These are phyloP conservation scores for Ceratoteleas bidentatus DNA, from an alignment of 1,140 invertebrate genomes.

Conservation along the genomic window DNA sequence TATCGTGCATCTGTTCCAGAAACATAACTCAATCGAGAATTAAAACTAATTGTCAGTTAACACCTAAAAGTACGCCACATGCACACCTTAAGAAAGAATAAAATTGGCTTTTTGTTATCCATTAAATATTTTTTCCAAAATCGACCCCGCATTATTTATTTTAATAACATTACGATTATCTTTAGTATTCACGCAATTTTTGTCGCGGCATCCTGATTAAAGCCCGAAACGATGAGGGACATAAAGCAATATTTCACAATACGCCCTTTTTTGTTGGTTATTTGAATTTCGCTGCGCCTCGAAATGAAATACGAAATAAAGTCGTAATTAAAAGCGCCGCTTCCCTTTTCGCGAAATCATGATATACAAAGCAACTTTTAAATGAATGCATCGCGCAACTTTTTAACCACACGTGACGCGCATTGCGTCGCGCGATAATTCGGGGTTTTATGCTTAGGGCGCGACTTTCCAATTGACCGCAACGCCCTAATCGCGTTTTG, in stretches of 20 bases:
- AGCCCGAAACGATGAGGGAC: constrained; percentile 3
- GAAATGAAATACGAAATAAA: constrained; percentile 43
- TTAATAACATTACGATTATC: constrained; percentile 7
- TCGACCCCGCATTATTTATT: too few species aligned
- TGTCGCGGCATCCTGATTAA: constrained; percentile 4
- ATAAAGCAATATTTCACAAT: constrained; percentile 24
- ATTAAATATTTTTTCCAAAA: too few species aligned
- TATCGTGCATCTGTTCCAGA: too few species aligned
- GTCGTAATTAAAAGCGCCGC: constrained; percentile 39
- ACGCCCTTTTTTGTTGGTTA: constrained; percentile 12
- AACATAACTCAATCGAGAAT: too few species aligned
- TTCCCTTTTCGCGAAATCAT: constrained; percentile 34
- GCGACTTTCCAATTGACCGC: constrained; percentile 11
- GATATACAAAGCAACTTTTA: constrained; percentile 47
- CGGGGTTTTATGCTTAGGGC: constrained; percentile 13
- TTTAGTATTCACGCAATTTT: constrained; percentile 10
- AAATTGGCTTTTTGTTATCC: too few species aligned
- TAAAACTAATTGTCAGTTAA: too few species aligned
- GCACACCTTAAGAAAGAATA: too few species aligned
- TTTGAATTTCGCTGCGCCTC: constrained; percentile 31
- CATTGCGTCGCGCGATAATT: constrained; percentile 34
- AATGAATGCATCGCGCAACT: constrained; percentile 26
- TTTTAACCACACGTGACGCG: constrained; percentile 22
- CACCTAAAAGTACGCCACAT: too few species aligned
- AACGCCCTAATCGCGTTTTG: not conserved